Evolutionary conservation across 2,113 vertebrate genomes (phyloP).

Genomic region (Odocoileus hemionus): DNA sequence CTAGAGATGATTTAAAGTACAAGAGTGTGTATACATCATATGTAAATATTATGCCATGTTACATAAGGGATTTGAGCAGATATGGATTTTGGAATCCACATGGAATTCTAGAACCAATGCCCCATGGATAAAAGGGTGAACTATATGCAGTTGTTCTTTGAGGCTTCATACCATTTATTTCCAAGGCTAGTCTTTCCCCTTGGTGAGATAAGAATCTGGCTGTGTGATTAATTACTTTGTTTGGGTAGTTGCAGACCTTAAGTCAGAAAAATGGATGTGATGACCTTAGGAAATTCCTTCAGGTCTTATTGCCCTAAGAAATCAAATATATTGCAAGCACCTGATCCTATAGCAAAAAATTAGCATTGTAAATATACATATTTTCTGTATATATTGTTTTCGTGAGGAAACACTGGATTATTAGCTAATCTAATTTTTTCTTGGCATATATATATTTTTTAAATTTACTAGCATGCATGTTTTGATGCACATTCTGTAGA

Average conservation of each 20-base stretch:
- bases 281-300: neutral
- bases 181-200: neutral
- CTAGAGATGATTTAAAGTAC: neutral
- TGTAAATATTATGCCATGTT: neutral
- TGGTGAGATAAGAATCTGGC: neutral
- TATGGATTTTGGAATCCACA: neutral
- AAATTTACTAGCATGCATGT: neutral
- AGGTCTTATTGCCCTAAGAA: neutral
- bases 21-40: neutral
- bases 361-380: neutral
- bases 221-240: constrained; percentile 25
- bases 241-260: neutral
- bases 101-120: neutral
- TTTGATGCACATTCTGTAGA: neutral
- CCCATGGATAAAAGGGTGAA: neutral
- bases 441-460: neutral
- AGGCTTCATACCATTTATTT: neutral
- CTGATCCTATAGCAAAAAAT: neutral
- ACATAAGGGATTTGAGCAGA: neutral
- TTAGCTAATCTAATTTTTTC: constrained; percentile 2
- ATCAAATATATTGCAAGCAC: neutral
- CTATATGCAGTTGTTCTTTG: fast-evolving
- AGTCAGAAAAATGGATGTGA: constrained; percentile 26
- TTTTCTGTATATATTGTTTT: neutral
- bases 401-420: neutral